Conservation (phyloP, 1,140 invertebrate genomes). For the Megathymus violae region DNA sequence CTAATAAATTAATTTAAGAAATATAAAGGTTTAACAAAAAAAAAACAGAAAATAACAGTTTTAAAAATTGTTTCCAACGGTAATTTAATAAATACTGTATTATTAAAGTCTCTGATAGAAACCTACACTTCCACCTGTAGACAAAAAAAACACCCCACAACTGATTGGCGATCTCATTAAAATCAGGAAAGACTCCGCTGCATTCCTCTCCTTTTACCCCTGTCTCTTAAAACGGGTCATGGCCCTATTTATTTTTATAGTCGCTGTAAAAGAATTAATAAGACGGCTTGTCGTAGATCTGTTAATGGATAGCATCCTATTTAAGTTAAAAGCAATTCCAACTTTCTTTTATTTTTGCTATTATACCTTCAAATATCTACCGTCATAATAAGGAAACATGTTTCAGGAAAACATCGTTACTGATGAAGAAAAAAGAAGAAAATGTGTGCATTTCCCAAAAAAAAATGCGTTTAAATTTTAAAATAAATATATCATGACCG, state of each 20-base stretch:
- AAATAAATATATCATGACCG: neutral
- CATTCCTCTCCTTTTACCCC: conserved; percentile 50
- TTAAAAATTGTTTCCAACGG: conserved; percentile 4
- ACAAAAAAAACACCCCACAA: conserved; percentile 49
- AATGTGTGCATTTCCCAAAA: neutral
- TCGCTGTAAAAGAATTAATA: conserved; percentile 33
- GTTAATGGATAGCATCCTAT: conserved; percentile 32
- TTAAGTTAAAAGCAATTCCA: conserved; percentile 28
- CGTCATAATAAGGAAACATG: neutral
- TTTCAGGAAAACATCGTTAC: neutral
- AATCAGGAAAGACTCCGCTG: conserved; percentile 65
- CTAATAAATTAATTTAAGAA: too few relatives aligned
- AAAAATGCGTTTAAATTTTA: neutral
- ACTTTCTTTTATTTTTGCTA: conserved; percentile 1
- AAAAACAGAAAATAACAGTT: neutral
- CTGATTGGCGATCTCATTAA: conserved; percentile 75
- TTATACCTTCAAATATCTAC: neutral
- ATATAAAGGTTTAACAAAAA: too few relatives aligned
- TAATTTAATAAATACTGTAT: conserved; percentile 3
- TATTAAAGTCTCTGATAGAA: conserved; percentile 26
- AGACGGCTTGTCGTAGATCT: conserved; percentile 31
- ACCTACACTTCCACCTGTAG: conserved; percentile 33
- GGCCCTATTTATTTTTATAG: conserved; percentile 38
- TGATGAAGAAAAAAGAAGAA: neutral
- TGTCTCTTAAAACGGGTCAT: conserved; percentile 44